A percentile compares a stretch with the other conserved stretches of the same genome.
Conservation (phyloP, 2,888 invertebrate species). For the Chirona hameri region DNA sequence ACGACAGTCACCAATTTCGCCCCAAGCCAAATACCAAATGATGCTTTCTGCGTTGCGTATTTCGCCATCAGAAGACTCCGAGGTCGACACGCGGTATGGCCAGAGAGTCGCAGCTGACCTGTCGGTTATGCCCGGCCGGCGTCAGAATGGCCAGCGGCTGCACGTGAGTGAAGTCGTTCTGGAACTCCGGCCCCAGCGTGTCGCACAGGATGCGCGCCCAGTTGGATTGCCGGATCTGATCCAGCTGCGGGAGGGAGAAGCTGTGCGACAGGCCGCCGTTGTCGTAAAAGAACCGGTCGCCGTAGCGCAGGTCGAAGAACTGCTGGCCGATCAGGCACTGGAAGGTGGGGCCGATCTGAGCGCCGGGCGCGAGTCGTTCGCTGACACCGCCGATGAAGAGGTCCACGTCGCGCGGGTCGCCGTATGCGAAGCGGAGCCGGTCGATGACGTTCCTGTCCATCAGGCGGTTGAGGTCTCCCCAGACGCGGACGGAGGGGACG, state of each 20-base stretch:
- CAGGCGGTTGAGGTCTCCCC: background rate
- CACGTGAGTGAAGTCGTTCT: slow-evolving; percentile 59
- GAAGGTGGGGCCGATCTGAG: slow-evolving; percentile 10
- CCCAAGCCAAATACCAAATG: too few relatives aligned
- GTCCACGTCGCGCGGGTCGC: background rate
- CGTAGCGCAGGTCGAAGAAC: slow-evolving; percentile 27
- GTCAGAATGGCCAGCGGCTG: slow-evolving; percentile 71
- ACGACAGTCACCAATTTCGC: too few relatives aligned
- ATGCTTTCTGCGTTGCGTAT: too few relatives aligned
- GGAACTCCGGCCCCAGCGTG: slow-evolving; percentile 41
- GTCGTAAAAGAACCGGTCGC: slow-evolving; percentile 27
- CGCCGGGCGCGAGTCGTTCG: background rate
- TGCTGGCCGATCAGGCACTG: slow-evolving; percentile 27
- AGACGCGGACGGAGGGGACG: background rate
- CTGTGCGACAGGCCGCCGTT: slow-evolving; percentile 9
- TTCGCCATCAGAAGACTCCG: slow-evolving; percentile 62
- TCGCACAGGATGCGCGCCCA: slow-evolving; percentile 11
- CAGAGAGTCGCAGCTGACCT: slow-evolving; percentile 31
- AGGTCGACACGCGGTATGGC: slow-evolving; percentile 37
- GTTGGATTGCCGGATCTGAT: background rate
- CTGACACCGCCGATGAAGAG: background rate
- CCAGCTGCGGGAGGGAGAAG: background rate
- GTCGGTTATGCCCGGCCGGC: background rate
- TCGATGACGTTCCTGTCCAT: background rate
- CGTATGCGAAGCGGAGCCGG: background rate